Percentiles rank a stretch among this genome's conserved stretches.
phyloP scores from a whole-genome alignment of 2,797 vertebrate species.

The Macropodus opercularis region DNA sequence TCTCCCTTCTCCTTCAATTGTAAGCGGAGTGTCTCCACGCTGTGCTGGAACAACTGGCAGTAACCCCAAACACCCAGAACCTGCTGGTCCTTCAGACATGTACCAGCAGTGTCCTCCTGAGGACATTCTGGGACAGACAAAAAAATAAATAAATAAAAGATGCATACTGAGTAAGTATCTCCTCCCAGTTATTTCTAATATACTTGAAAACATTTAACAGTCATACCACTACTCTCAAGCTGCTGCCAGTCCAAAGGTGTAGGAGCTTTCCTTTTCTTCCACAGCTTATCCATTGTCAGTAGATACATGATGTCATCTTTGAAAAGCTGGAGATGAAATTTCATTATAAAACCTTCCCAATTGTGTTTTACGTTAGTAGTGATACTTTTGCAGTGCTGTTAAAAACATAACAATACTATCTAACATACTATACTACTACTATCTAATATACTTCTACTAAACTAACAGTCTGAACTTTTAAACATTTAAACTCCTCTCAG shows the following conservation, averaged over 20 bases:
- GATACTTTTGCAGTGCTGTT: neutral
- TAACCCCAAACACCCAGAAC: constrained; percentile 90
- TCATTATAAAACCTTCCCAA: constrained; percentile 20
- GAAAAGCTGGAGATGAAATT: constrained; percentile 86
- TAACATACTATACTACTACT: too few relatives aligned
- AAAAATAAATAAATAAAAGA: neutral
- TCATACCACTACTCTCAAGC: constrained; percentile 87
- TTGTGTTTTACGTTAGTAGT: too few relatives aligned
- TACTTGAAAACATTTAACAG: neutral
- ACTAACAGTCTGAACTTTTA: too few relatives aligned
- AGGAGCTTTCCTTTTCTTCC: constrained; percentile 97
- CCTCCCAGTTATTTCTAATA: neutral
- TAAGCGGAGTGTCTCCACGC: constrained; percentile 89
- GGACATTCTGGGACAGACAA: constrained; percentile 65
- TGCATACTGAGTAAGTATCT: too few relatives aligned
- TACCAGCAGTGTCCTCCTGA: constrained; percentile 78
- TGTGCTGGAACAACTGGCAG: constrained; percentile 89
- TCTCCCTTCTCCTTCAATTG: constrained; percentile 90
- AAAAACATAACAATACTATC: neutral
- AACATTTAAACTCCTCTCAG: too few relatives aligned
- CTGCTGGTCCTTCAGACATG: constrained; percentile 93
- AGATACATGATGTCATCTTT: constrained; percentile 98
- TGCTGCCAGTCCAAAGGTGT: constrained; percentile 92
- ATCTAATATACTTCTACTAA: too few relatives aligned
- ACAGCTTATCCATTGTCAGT: constrained; percentile 98